Base-by-base conservation (phyloP, 1,140 invertebrate species). In the Temnothorax nylanderi region DNA sequence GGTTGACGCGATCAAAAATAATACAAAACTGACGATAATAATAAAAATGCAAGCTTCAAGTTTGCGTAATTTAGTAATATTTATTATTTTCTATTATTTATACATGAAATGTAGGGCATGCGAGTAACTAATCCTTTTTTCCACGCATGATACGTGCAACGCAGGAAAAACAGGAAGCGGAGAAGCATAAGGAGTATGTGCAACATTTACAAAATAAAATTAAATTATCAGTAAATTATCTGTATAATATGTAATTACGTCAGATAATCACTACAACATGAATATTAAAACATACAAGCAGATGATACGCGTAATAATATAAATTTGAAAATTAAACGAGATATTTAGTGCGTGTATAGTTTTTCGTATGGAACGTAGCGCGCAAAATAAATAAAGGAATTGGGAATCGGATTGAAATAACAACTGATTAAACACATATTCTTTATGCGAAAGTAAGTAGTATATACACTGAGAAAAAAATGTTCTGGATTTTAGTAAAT, bases 281-380 rank as follows among this genome's bases (percentile, higher is more conserved):
- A 72, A 72, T 81, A 71, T 71, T 78, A 34, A 64, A 78, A 49
- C 8, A 47, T 13, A 65, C 18, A 18, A 41, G 41, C n/a, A 56
- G 18, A 41, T 37, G 18, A 75, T 56, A 41, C 18, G n/a, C 13
- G 11, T 34, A 56, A 72, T 64, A 47, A 64, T 64, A 78, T 34
- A 78, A 41, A 8, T 8, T 49, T 49, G 58, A 78, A 78, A 78
- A 78, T 78, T 78, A 78, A 78, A 78, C 44, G 41, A 47, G 41
- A 18, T 64, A 64, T 64, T 62, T 60, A 44, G 13, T 58, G 21
- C 74, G 47, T n/a, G 10, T 44, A 62, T 18, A 62, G 5, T 64
- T 78, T 78, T 78, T 69, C 21, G 5, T 69, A 58, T 58, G 32
- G 8, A 32, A 60, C 64, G n/a, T 26, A 47, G 26, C 41, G 10